Percentiles rank a stretch among this genome's conserved stretches.
Evolutionary conservation across 2,113 vertebrate species (phyloP).

Genomic region (Macquaria ambigua): DNA sequence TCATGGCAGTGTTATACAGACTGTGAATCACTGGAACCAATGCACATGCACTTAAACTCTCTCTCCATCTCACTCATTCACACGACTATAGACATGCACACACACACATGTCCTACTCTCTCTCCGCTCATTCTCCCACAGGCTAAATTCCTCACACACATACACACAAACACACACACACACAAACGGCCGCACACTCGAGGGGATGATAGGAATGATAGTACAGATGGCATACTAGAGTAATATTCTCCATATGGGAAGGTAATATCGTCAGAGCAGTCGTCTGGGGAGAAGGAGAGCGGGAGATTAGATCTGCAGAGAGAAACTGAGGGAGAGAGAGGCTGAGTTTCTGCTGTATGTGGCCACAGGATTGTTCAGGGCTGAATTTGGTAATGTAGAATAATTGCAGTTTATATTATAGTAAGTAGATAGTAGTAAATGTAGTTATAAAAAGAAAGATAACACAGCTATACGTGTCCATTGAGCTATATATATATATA

Average conservation of each 20-base stretch:
- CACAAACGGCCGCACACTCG: slow-evolving; percentile 57
- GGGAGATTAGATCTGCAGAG: slow-evolving; percentile 60
- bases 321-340: slow-evolving; percentile 17
- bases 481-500: no score
- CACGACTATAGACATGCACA: slow-evolving; percentile 30
- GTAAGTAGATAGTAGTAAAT: neutral
- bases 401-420: slow-evolving; percentile 11
- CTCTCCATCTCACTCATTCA: slow-evolving; percentile 47
- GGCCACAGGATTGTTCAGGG: slow-evolving; percentile 29
- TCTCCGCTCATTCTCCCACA: slow-evolving; percentile 63
- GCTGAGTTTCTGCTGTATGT: slow-evolving; percentile 31
- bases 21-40: slow-evolving; percentile 41
- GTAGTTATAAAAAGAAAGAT: neutral
- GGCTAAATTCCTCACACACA: slow-evolving; percentile 46
- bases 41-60: slow-evolving; percentile 41
- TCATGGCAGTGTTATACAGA: slow-evolving; percentile 27
- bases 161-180: slow-evolving; percentile 39
- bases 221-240: slow-evolving; percentile 81
- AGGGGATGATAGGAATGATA: slow-evolving; percentile 74
- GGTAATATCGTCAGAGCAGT: slow-evolving; percentile 77
- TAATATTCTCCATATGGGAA: slow-evolving; percentile 81
- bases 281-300: slow-evolving; percentile 60
- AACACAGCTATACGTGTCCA: neutral
- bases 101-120: slow-evolving; percentile 27
- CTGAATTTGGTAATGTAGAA: slow-evolving; percentile 22